phyloP scores from a whole-genome alignment of 2,113 vertebrate species.

The Spermophilus dauricus region DNA sequence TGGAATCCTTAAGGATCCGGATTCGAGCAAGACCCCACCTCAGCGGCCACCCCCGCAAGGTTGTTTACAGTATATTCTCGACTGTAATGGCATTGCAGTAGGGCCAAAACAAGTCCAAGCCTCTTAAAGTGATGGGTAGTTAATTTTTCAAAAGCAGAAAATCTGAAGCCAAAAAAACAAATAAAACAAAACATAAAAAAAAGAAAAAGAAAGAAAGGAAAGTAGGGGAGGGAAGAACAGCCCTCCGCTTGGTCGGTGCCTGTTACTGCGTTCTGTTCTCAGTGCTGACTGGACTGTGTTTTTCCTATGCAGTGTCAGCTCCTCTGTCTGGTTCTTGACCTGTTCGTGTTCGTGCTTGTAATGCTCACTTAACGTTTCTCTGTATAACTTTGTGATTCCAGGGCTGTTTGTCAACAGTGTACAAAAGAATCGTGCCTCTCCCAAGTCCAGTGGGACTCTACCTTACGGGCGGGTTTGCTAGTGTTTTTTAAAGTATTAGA shows the following conservation, averaged over 20 bases:
- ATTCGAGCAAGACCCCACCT: conserved; percentile 93
- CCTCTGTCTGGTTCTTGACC: conserved; percentile 90
- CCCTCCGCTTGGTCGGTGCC: conserved; percentile 81
- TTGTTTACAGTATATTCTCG: conserved; percentile 97
- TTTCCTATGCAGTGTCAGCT: conserved; percentile 96
- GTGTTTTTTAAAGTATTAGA: conserved; percentile 85
- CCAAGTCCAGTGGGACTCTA: conserved; percentile 92
- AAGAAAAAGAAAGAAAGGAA: conserved; percentile 70
- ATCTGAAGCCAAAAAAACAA: conserved; percentile 88
- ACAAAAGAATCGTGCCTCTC: conserved; percentile 93
- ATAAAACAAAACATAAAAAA: conserved; percentile 61
- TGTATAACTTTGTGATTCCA: conserved; percentile 92
- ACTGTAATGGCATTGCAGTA: conserved; percentile 95
- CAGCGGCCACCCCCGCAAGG: conserved; percentile 98
- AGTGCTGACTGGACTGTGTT: conserved; percentile 94
- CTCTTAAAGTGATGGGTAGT: conserved; percentile 90
- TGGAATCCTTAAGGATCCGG: conserved; percentile 94
- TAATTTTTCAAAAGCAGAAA: conserved; percentile 85
- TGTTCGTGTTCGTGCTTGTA: conserved; percentile 95
- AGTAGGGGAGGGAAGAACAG: conserved; percentile 47
- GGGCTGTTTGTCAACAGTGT: conserved; percentile 93
- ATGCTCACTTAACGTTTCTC: conserved; percentile 91
- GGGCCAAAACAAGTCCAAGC: conserved; percentile 95
- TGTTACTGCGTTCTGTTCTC: conserved; percentile 87
- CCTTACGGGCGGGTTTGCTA: conserved; percentile 87